Base-by-base conservation (phyloP, 2,888 invertebrate genomes). In the Rhorus exstirpatorius region DNA sequence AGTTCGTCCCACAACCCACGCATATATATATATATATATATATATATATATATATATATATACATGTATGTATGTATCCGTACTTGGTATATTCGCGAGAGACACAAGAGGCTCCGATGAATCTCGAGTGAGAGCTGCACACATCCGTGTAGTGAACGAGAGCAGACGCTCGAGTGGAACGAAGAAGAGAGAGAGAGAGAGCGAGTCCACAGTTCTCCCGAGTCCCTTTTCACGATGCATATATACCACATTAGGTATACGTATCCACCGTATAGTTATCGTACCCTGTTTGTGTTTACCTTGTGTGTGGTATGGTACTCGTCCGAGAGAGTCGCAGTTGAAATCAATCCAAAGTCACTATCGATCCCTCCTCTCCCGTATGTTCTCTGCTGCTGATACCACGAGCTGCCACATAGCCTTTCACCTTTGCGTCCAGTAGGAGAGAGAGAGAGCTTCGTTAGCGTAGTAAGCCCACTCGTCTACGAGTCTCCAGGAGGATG, bases 291-390 rank as follows among this genome's bases (percentile, higher is more conserved):
- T 55, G 21, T 55, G 53, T 53, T 31, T 68, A 46, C 31, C 63
- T 58, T 55, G 46, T 46, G 31, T 70, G 49, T 38, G 53, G 24
- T 31, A 7, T 31, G 61, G 51, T 41, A 60, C 75, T 65, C 67
- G 75, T 58, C 63, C 74, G 70, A 70, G 72, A 41, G 77, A 81
- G 44, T 68, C 78, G 17, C 67, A 79, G 46, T 63, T 85, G 81
- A 85, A 85, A 85, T 85, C 85, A 85, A 85, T 85, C 85, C 83
- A 79, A 79, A 85, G 83, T 84, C 85, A 84, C 84, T 85, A 85
- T 85, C 83, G 85, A 85, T 84, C 75, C 83, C 71, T 75, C 68
- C 67, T 68, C 14, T 84, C 71, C 41, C 71, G 70, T 41, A 6
- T 51, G 51, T 67, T 31, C 79, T 65, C 83, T 53, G 49, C 65